These are phyloP conservation scores for Irena cyanogastra DNA, from an alignment of 2,113 vertebrate species.

Conservation along the genomic window DNA sequence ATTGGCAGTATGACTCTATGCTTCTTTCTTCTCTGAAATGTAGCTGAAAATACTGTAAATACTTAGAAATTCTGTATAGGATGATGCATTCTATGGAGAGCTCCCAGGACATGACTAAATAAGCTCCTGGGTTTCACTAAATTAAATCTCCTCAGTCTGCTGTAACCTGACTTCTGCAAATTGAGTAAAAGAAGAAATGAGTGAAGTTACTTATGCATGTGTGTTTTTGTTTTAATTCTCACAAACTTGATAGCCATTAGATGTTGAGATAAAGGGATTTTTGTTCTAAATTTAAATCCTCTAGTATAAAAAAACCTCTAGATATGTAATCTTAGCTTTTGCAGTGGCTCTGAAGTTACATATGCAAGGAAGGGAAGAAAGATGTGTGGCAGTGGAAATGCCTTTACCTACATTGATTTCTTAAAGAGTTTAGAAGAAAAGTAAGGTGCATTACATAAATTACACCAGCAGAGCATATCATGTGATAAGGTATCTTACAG, in stretches of 20 bases:
- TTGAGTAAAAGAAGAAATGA: not conserved
- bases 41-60: not conserved
- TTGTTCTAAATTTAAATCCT: not conserved
- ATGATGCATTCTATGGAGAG: not conserved
- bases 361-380: not conserved
- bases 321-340: not conserved
- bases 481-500: not conserved
- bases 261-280: not conserved
- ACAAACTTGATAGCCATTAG: not conserved
- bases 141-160: not conserved
- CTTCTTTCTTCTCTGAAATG: not conserved
- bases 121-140: not conserved
- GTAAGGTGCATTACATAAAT: not conserved
- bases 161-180: not conserved
- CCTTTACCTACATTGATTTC: not conserved
- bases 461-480: not conserved
- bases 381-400: not conserved
- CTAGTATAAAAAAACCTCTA: not conserved
- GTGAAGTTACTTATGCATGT: not conserved
- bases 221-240: not conserved
- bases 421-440: not conserved
- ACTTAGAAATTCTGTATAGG: not conserved
- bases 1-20: not conserved
- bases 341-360: not conserved
- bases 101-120: not conserved